Conservation (phyloP, 2,888 invertebrate species). For the Melanotus villosus region DNA sequence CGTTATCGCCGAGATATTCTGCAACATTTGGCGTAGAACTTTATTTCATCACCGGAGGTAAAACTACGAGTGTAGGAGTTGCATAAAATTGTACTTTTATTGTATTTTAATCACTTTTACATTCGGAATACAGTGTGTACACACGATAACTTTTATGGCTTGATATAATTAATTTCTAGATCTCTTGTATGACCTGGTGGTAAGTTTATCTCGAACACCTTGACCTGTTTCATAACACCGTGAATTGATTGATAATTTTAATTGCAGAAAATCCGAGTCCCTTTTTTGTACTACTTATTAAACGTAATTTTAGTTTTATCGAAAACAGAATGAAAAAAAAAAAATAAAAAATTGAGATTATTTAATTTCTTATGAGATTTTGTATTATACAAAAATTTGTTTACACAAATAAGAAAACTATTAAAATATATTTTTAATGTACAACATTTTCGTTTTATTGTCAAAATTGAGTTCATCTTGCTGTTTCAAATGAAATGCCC, state of each 20-base stretch:
- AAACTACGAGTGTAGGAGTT: neutral
- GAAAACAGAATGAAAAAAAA: too few species aligned
- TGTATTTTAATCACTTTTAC: slow-evolving; percentile 1
- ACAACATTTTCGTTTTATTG: too few species aligned
- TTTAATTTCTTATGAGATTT: too few species aligned
- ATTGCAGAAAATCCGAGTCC: neutral
- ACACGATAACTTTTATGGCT: neutral
- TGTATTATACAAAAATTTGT: too few species aligned
- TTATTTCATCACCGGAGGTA: neutral
- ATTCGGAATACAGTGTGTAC: neutral
- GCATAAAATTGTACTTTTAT: neutral
- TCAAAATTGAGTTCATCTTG: too few species aligned
- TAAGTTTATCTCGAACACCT: neutral
- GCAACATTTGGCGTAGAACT: neutral
- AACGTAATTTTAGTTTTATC: too few species aligned
- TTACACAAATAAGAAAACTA: too few species aligned
- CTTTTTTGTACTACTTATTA: too few species aligned
- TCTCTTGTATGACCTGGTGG: neutral
- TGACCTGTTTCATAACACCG: neutral
- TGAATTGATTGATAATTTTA: slow-evolving; percentile 3
- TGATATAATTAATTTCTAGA: neutral
- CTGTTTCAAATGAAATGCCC: too few species aligned
- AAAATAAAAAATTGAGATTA: too few species aligned
- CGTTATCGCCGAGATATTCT: neutral
- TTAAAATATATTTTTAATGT: too few species aligned